Percentiles rank a stretch among this genome's conserved stretches.
These are phyloP conservation scores for Herpetotheres cachinnans DNA, from an alignment of 2,113 vertebrate species.

Conservation along the genomic window DNA sequence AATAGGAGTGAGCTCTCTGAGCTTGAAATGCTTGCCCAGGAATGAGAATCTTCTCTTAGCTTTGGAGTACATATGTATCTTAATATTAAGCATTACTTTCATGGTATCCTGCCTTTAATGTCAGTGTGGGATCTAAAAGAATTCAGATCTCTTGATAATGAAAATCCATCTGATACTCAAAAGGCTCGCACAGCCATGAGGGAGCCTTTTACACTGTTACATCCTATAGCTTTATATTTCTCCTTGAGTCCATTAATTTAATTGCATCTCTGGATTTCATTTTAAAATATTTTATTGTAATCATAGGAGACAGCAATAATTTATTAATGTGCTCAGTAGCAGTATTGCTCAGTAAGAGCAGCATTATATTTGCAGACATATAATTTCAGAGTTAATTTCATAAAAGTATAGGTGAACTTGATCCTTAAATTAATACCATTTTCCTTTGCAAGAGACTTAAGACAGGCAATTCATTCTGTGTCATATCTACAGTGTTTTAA, in stretches of 20 bases:
- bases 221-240: slow-evolving; percentile 27
- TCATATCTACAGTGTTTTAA: slow-evolving; percentile 11
- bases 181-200: slow-evolving; percentile 6
- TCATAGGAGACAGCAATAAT: slow-evolving; percentile 30
- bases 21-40: neutral
- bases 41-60: neutral
- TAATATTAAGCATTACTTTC: neutral
- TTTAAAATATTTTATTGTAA: slow-evolving; percentile 49
- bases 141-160: slow-evolving; percentile 5
- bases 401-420: slow-evolving; percentile 8
- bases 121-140: neutral
- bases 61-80: neutral
- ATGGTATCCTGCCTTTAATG: slow-evolving; percentile 18
- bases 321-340: slow-evolving; percentile 22
- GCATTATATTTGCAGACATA: slow-evolving; percentile 26
- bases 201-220: neutral
- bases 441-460: slow-evolving; percentile 14
- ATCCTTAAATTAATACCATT: slow-evolving; percentile 35
- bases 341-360: neutral
- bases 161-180: slow-evolving; percentile 10
- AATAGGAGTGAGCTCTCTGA: neutral
- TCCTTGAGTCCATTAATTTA: slow-evolving; percentile 51
- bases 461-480: neutral
- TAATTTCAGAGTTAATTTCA: slow-evolving; percentile 44
- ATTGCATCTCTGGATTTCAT: slow-evolving; percentile 25